phyloP scores from a whole-genome alignment of 2,797 vertebrate genomes.

The Sylvia borin region DNA sequence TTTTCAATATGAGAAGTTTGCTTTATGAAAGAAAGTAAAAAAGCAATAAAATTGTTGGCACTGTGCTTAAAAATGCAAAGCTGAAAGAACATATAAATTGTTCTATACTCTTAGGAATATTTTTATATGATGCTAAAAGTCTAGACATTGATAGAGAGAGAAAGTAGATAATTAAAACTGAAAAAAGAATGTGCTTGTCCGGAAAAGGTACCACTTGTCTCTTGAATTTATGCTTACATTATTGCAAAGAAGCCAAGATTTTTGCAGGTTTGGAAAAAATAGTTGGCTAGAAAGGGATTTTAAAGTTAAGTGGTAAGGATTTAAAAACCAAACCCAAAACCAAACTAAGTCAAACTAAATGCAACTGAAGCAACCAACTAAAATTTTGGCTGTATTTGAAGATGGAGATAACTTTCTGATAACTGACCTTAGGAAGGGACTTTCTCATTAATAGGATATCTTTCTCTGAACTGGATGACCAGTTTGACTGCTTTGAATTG shows the following conservation, averaged over 20 bases:
- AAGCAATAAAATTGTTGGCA: not conserved
- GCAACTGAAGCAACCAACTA: not conserved
- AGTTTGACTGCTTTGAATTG: not conserved
- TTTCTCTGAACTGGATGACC: not conserved
- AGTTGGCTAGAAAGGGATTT: not conserved
- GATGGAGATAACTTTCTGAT: not conserved
- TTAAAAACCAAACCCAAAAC: not conserved
- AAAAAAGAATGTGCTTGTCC: not conserved
- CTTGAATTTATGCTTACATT: not conserved
- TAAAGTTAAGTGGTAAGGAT: not conserved
- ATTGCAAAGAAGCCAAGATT: not conserved
- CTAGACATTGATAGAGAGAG: not conserved
- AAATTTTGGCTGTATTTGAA: not conserved
- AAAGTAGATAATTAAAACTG: not conserved
- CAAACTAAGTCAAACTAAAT: not conserved
- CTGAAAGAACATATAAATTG: not conserved
- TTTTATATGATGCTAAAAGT: not conserved
- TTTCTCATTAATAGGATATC: not conserved
- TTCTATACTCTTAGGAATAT: not conserved
- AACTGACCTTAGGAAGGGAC: not conserved
- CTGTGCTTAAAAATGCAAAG: not conserved
- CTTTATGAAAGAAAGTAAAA: not conserved
- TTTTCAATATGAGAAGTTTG: not conserved
- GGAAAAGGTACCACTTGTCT: not conserved
- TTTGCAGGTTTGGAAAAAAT: not conserved